Evolutionary conservation across 1,140 invertebrate genomes (phyloP), one percentile per base, ranked within the genome.

Genomic region (Camponotus vicinus): DNA sequence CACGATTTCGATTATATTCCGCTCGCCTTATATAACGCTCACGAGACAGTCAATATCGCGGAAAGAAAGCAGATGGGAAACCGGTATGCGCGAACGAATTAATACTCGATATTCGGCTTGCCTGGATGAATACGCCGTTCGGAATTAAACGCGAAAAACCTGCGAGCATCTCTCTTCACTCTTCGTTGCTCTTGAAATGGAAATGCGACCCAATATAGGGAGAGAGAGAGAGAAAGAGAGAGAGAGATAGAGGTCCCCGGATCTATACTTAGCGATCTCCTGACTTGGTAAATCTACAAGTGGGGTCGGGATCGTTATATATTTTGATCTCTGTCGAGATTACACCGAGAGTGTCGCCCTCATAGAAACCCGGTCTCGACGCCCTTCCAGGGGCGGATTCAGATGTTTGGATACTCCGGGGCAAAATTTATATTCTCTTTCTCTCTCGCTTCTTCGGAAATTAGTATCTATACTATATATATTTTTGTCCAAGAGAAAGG

Each of bases 261-360:
- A 82, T 82, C 52, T 79, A 69, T 79, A 67, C 77, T 82, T 82
- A 82, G 52, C 78, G 78, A 71, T 82, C 37, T 57, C 32, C 78
- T 71, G 78, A 71, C 78, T 71, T 52, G 78, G 67, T 52, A 82
- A 71, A 82, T 82, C 78, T 71, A 82, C 78, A 82, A 82, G 78
- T 82, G 52, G 52, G 78, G 78, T 71, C 78, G 52, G 11, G 37
- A 71, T 18, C 66, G 67, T 82, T 82, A 71, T 82, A 82, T 82
- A 82, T 82, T 82, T 82, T 42, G 78, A 71, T 82, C 78, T 82
- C 67, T 59, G 52, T 69, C 27, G 78, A 82, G 78, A 71, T 82
- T 82, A 71, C 49, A 57, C 52, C 66, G 9, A 45, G 9, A 45
- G 67, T 59, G 27, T 82, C 78, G 52, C 45, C 40, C 52, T 34